Evolutionary conservation across 1,140 invertebrate species (phyloP).

Genomic region (Diploscapter pachys): DNA sequence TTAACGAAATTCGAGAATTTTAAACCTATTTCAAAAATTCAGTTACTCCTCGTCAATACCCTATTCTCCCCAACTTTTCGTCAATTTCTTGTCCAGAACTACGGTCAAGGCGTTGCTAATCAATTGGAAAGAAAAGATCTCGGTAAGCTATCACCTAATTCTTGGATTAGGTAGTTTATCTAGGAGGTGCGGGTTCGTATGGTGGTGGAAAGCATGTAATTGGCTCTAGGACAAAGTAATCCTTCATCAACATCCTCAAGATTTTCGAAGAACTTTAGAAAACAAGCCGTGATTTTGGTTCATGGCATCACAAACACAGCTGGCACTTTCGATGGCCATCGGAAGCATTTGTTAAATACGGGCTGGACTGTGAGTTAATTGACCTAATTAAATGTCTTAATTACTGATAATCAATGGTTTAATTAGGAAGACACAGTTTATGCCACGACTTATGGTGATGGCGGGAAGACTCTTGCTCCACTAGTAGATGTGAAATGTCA

Average conservation of each 20-base stretch:
- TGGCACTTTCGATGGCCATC: constrained; percentile 43
- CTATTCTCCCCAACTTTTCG: constrained; percentile 25
- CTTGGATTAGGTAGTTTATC: constrained; percentile 12
- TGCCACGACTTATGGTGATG: constrained; percentile 56
- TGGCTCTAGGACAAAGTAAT: constrained; percentile 11
- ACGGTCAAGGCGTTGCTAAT: constrained; percentile 21
- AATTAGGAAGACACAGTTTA: constrained; percentile 40
- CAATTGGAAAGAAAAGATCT: not conserved
- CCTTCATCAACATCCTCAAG: not conserved
- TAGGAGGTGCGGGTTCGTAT: constrained; percentile 22
- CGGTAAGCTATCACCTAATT: not conserved
- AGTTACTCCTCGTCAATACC: not conserved
- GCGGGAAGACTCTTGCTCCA: constrained; percentile 49
- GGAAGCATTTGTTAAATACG: constrained; percentile 45
- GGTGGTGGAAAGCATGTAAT: constrained; percentile 26
- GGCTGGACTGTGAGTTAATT: constrained; percentile 35
- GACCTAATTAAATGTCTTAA: too few species aligned
- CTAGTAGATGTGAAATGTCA: constrained; percentile 56
- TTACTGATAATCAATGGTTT: constrained; percentile 9
- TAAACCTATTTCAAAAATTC: too few species aligned
- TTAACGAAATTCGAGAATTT: too few species aligned
- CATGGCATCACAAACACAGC: constrained; percentile 56
- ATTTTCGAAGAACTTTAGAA: constrained; percentile 36
- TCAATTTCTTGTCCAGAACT: constrained; percentile 22
- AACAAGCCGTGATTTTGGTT: constrained; percentile 53